phyloP scores from a whole-genome alignment of 2,797 vertebrate genomes.

The Remorina albescens region DNA sequence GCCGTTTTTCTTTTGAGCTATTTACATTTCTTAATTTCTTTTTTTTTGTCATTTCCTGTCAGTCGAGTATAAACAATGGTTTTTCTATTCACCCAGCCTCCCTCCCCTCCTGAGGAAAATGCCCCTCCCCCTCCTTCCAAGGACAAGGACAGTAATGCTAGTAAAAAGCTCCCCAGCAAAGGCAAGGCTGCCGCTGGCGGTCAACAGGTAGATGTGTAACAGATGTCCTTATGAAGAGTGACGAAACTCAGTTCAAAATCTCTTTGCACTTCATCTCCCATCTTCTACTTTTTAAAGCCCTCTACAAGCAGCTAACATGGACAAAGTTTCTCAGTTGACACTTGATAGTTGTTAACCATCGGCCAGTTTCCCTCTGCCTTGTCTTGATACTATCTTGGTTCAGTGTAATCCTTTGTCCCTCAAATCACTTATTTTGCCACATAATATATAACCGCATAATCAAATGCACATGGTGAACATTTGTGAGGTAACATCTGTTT shows the following conservation, averaged over 20 bases:
- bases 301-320: not conserved
- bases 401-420: constrained; percentile 34
- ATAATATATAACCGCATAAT: not conserved
- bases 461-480: not conserved
- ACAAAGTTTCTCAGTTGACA: constrained; percentile 34
- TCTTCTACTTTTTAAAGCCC: not conserved
- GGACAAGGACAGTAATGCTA: constrained; percentile 80
- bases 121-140: constrained; percentile 65
- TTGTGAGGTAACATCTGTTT: constrained; percentile 6
- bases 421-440: constrained; percentile 49
- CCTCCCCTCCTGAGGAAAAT: constrained; percentile 72
- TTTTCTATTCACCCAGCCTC: constrained; percentile 74
- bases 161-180: constrained; percentile 78
- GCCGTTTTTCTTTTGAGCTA: not conserved
- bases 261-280: not conserved
- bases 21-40: not conserved
- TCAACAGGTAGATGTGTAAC: constrained; percentile 77
- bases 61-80: constrained; percentile 56
- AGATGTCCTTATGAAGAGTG: constrained; percentile 34
- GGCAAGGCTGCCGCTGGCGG: constrained; percentile 76
- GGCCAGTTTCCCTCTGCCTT: constrained; percentile 26
- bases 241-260: constrained; percentile 18
- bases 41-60: constrained; percentile 8
- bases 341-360: constrained; percentile 38
- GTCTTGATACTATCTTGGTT: not conserved